These are phyloP conservation scores for Myanophis thanlyinensis DNA, from an alignment of 2,113 vertebrate species.

Conservation along the genomic window DNA sequence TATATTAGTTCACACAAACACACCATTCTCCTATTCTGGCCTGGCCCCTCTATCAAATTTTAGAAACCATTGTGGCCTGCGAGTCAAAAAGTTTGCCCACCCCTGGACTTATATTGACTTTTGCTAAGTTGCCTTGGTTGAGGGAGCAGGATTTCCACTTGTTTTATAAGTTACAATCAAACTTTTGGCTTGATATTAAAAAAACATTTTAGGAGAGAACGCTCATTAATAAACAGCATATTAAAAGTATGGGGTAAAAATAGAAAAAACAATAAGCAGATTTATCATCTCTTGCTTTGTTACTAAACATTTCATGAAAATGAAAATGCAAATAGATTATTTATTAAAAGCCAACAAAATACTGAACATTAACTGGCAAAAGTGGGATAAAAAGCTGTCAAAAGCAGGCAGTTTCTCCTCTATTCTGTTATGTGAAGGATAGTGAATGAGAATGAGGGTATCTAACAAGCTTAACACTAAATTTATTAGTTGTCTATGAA, in stretches of 20 bases:
- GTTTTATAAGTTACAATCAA: neutral
- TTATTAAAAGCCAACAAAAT: neutral
- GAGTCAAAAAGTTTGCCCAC: too few relatives aligned
- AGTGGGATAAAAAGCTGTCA: neutral
- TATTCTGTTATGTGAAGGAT: neutral
- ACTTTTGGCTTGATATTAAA: neutral
- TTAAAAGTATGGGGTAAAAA: neutral
- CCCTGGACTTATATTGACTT: neutral
- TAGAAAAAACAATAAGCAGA: neutral
- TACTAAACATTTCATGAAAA: neutral
- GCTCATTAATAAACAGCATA: neutral
- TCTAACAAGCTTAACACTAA: neutral
- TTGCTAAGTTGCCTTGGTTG: neutral
- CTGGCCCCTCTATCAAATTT: too few relatives aligned
- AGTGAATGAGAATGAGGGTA: neutral
- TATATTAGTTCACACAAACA: too few relatives aligned
- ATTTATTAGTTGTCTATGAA: neutral
- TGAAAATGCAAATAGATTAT: neutral
- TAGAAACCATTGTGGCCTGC: too few relatives aligned
- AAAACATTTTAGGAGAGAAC: neutral
- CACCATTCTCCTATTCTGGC: too few relatives aligned
- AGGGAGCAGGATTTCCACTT: neutral
- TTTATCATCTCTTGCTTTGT: neutral
- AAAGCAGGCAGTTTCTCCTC: neutral
- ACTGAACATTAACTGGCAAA: neutral